These are phyloP conservation scores for Corticium candelabrum DNA, from an alignment of 37 sponge, comb jelly and placozoan species.

Conservation along the genomic window DNA sequence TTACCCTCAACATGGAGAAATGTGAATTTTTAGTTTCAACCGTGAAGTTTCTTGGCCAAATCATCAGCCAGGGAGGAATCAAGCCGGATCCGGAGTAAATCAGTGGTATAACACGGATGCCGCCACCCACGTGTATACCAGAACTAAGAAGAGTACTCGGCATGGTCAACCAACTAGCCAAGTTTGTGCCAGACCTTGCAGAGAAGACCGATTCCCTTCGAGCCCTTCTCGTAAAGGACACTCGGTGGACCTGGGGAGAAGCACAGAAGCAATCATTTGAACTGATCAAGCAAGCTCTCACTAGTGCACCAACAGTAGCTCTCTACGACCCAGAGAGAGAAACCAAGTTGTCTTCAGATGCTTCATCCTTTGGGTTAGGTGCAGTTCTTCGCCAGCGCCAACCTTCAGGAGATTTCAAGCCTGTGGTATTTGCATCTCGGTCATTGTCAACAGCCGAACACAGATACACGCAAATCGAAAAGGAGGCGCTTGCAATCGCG, in stretches of 20 bases:
- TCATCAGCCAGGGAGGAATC: slow-evolving; percentile 17
- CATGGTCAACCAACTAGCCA: slow-evolving; percentile 28
- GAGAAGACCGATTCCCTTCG: slow-evolving; percentile 8
- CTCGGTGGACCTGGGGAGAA: slow-evolving; percentile 11
- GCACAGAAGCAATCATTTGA: slow-evolving; percentile 17
- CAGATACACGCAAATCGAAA: slow-evolving; percentile 1
- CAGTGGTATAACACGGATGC: slow-evolving; percentile 7
- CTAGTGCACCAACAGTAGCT: slow-evolving; percentile 11
- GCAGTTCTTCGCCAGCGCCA: not conserved
- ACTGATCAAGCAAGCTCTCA: slow-evolving; percentile 14
- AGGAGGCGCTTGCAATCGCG: not conserved
- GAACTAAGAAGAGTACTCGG: slow-evolving; percentile 22
- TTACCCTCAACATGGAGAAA: slow-evolving; percentile 9
- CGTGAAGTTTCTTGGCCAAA: slow-evolving; percentile 10
- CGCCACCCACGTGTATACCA: slow-evolving; percentile 1
- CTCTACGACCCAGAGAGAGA: slow-evolving; percentile 10
- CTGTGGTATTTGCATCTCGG: slow-evolving; percentile 2
- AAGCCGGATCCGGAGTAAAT: slow-evolving; percentile 34
- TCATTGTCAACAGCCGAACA: not conserved
- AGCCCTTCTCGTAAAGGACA: slow-evolving; percentile 3
- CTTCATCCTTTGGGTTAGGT: not conserved
- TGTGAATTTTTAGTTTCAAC: not conserved
- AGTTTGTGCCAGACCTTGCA: slow-evolving; percentile 26
- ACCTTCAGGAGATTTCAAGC: slow-evolving; percentile 8
- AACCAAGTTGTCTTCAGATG: not conserved